phyloP scores from a whole-genome alignment of 2,797 vertebrate species.

The Triplophysa bombifrons region DNA sequence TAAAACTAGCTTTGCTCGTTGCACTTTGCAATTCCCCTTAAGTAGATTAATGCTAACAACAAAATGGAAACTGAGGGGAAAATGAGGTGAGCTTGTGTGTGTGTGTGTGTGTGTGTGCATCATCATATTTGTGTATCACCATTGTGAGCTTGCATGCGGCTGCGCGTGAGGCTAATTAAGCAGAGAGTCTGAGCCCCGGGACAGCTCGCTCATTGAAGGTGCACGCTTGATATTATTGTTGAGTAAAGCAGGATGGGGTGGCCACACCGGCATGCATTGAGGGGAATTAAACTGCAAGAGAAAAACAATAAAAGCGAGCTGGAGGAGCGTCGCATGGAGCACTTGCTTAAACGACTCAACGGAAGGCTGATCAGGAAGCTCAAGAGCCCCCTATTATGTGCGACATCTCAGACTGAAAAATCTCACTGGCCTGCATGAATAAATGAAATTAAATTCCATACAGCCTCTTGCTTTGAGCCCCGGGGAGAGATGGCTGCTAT shows the following conservation, averaged over 20 bases:
- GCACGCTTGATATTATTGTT: slow-evolving; percentile 56
- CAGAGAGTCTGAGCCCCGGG: slow-evolving; percentile 45
- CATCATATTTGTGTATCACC: slow-evolving; percentile 28
- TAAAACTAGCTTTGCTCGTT: slow-evolving; percentile 42
- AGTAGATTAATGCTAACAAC: slow-evolving; percentile 47
- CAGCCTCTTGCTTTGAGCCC: slow-evolving; percentile 47
- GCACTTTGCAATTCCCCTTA: slow-evolving; percentile 49
- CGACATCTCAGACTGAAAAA: slow-evolving; percentile 42
- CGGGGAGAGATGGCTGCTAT: slow-evolving; percentile 9
- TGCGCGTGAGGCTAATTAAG: slow-evolving; percentile 56
- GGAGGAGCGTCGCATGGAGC: slow-evolving; percentile 44
- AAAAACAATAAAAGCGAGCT: slow-evolving; percentile 55
- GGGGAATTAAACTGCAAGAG: slow-evolving; percentile 52
- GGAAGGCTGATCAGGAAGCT: slow-evolving; percentile 50
- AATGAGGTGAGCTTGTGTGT: slow-evolving; percentile 34
- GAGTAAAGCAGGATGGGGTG: slow-evolving; percentile 37
- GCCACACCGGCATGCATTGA: slow-evolving; percentile 42
- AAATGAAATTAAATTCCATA: slow-evolving; percentile 60
- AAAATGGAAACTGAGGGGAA: slow-evolving; percentile 41
- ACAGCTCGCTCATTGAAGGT: slow-evolving; percentile 54
- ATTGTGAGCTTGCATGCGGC: slow-evolving; percentile 9
- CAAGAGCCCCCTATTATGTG: slow-evolving; percentile 53
- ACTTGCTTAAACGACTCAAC: slow-evolving; percentile 55
- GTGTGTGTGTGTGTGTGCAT: slow-evolving; percentile 18
- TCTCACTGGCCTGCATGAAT: slow-evolving; percentile 41